Evolutionary conservation across 2,888 invertebrate species (phyloP), one percentile per base, ranked within the genome.

Genomic region (Iphiclides podalirius): DNA sequence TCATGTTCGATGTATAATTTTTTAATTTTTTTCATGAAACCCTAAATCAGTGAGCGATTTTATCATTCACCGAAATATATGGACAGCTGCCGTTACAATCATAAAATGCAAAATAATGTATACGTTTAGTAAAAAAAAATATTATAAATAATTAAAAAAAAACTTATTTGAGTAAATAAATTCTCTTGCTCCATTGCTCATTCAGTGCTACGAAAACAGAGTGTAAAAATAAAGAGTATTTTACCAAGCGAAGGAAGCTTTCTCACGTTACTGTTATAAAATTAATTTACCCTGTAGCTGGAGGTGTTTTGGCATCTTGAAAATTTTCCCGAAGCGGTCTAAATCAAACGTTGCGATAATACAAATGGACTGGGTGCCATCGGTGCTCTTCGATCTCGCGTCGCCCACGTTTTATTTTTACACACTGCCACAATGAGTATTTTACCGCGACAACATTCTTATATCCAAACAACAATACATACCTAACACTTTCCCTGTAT

Each of bases 121-220:
- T 79, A 83, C 68, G 72, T 85, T 85, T 79, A 79, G 75, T 83
- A 79, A 75, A 84, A 85, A 70, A 62, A 69, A 66, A 73, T 72
- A 70, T 75, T 70, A 81, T 79, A 79, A 81, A 83, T 79, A 74
- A 79, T 81, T 58, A 63, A 60, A 74, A 75, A 75, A 82, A 81
- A 85, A 82, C 83, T 83, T 84, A 87, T 81, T 79, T 81, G 84
- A 85, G 85, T 87, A 86, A 86, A 86, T 87, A 87, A 87, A 87
- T 87, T 87, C 86, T 86, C 85, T 84, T 87, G 86, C 84, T 86
- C 84, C 83, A 78, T 86, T 79, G 86, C 85, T 87, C 86, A 75
- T 83, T 80, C 85, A 83, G 79, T 84, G 83, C 83, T 79, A 74
- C 71, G 55, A 68, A 70, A 72, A 65, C 81, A 79, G 85, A 78